Conservation (phyloP, 1,140 invertebrate species). For the Oppia nitens region DNA sequence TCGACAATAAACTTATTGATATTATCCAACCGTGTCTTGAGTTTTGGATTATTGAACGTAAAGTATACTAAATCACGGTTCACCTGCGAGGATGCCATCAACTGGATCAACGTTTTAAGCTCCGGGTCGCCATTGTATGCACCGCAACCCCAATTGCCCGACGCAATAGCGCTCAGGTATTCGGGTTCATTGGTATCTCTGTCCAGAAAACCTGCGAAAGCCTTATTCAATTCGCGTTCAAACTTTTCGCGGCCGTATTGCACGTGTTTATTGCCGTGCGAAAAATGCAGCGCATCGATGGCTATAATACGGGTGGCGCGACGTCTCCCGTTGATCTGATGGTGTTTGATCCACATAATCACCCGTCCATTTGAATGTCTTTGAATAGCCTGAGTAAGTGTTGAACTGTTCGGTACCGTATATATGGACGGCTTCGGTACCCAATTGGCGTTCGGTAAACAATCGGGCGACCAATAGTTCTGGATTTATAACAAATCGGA, state of each 20-base stretch:
- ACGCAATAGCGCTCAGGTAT: slow-evolving; percentile 59
- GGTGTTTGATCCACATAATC: neutral
- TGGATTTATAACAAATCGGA: slow-evolving; percentile 86
- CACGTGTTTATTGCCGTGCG: neutral
- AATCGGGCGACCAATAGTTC: slow-evolving; percentile 74
- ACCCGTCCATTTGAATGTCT: slow-evolving; percentile 49
- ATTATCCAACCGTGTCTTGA: too few species aligned
- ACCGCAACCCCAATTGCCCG: slow-evolving; percentile 94
- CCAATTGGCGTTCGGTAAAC: slow-evolving; percentile 62
- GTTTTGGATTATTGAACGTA: too few species aligned
- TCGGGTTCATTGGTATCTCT: slow-evolving; percentile 29
- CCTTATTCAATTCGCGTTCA: slow-evolving; percentile 22
- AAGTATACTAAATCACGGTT: slow-evolving; percentile 53
- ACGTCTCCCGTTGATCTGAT: neutral
- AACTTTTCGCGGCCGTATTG: neutral
- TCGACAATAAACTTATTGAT: too few species aligned
- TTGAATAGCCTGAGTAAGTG: slow-evolving; percentile 66
- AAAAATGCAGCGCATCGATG: slow-evolving; percentile 13
- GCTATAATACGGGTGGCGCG: neutral
- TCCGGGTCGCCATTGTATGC: slow-evolving; percentile 70
- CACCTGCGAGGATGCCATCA: slow-evolving; percentile 60
- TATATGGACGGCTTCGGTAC: slow-evolving; percentile 61
- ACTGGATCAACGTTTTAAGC: slow-evolving; percentile 73
- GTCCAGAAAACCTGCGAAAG: slow-evolving; percentile 51
- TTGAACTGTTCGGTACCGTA: slow-evolving; percentile 53